Conservation (phyloP, 1,140 invertebrate species). For the Drosophila ogumai region DNA sequence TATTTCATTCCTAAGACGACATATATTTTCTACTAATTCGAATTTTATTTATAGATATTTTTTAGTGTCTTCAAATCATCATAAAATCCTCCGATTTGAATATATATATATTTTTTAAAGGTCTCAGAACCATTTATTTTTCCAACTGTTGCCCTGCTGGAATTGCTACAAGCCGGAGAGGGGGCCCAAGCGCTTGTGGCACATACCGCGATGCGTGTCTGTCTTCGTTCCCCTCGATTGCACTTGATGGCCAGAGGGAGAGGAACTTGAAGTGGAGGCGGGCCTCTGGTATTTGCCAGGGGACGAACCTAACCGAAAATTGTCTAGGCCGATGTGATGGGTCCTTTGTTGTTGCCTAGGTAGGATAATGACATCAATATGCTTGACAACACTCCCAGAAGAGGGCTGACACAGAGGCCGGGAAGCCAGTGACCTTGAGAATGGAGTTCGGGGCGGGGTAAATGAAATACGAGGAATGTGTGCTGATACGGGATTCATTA, state of each 20-base stretch:
- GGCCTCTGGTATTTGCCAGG: constrained; percentile 39
- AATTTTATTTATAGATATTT: no score
- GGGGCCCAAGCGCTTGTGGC: constrained; percentile 44
- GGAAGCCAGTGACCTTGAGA: constrained; percentile 47
- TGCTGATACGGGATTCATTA: constrained; percentile 32
- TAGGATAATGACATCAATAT: constrained; percentile 71
- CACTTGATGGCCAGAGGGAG: constrained; percentile 37
- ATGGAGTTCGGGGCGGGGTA: neutral
- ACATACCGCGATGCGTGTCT: constrained; percentile 77
- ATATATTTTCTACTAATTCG: no score
- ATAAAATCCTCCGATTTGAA: no score
- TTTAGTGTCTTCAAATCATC: no score
- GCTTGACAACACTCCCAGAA: constrained; percentile 28
- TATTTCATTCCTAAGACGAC: no score
- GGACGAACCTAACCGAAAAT: constrained; percentile 57
- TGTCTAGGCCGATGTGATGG: constrained; percentile 41
- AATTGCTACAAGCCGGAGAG: constrained; percentile 25
- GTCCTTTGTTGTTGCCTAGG: constrained; percentile 29
- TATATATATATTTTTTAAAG: no score
- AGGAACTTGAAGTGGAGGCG: neutral
- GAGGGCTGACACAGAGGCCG: neutral
- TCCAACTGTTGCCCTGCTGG: constrained; percentile 6
- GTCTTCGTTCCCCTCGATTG: constrained; percentile 45
- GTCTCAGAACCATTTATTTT: neutral
- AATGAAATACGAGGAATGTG: neutral